phyloP scores from a whole-genome alignment of 2,113 vertebrate genomes.

The Apodemus sylvaticus region DNA sequence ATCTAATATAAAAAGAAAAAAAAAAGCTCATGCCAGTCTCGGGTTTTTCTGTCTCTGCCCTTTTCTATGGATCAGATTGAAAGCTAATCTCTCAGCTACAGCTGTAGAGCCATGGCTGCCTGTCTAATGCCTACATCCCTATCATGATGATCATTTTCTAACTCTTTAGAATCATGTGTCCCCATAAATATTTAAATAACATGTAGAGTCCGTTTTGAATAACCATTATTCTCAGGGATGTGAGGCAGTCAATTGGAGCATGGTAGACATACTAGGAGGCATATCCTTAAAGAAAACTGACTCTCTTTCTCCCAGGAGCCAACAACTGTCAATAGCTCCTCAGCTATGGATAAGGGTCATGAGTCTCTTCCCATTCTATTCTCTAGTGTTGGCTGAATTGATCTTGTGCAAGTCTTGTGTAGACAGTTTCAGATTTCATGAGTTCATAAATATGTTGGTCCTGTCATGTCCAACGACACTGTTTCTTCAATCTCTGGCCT shows the following conservation, averaged over 20 bases:
- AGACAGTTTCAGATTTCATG: neutral
- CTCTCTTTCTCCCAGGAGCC: neutral
- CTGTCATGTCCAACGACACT: neutral
- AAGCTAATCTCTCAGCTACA: neutral
- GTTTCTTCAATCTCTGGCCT: neutral
- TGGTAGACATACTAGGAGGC: neutral
- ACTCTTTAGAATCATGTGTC: neutral
- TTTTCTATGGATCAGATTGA: neutral
- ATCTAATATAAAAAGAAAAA: too few relatives aligned
- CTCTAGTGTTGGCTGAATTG: neutral
- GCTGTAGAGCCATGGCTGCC: neutral
- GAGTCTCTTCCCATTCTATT: neutral
- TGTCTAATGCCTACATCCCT: neutral
- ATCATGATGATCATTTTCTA: neutral
- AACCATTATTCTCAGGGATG: too few relatives aligned
- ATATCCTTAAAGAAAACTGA: neutral
- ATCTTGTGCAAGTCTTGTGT: neutral
- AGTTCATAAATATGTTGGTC: neutral
- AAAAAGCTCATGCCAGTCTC: neutral
- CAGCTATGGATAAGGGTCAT: too few relatives aligned
- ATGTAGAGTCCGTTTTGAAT: neutral
- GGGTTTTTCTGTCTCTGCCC: neutral
- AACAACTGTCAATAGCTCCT: neutral
- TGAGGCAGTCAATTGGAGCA: neutral
- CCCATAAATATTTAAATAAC: neutral